Evolutionary conservation across 1,140 invertebrate species (phyloP), one percentile per base, ranked within the genome.

Genomic region (Chrysoperla carnea): DNA sequence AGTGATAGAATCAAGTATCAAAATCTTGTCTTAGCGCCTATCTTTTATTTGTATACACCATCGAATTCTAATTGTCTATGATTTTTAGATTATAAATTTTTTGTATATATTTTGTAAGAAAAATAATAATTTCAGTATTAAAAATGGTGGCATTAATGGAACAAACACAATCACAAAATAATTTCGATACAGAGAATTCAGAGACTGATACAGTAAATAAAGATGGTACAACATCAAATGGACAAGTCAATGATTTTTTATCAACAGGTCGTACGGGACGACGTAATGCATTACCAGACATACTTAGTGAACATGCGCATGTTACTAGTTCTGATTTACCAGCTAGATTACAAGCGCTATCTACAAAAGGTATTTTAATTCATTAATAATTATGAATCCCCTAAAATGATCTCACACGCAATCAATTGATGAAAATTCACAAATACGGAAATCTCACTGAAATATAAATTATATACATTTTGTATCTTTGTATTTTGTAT

Each of bases 221-320:
- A 0, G 44, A 47, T 27, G 40, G 13, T 29, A 27, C 36, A 6
- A 29, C 13, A 9, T 12, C 17, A 9, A 39, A 36, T 13, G 29
- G 7, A 28, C n/a, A 41, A 38, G 15, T 29, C 59, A 5, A 57
- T 49, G 77, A 81, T 42, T 83, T 84, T 53, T 59, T 81, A 6
- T 72, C 70, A 7, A 76, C 78, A 1, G 78, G 78, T 7, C 62
- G 81, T 47, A 78, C 77, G 1, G 80, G 80, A 17, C 63, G 81
- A 41, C 58, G 81, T 44, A 84, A 85, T 56, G 80, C 81, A 4
- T 50, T 84, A 48, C 70, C 78, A 8, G 72, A 83, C 51, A 78
- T 80, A 39, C 57, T 74, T 5, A 63, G 69, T 12, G 66, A 71
- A 46, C 64, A 72, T 45, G 66, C 70, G 12, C 54, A 66, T n/a